These are phyloP conservation scores for Neoascia interrupta DNA, from an alignment of 2,888 invertebrate species.

Conservation along the genomic window DNA sequence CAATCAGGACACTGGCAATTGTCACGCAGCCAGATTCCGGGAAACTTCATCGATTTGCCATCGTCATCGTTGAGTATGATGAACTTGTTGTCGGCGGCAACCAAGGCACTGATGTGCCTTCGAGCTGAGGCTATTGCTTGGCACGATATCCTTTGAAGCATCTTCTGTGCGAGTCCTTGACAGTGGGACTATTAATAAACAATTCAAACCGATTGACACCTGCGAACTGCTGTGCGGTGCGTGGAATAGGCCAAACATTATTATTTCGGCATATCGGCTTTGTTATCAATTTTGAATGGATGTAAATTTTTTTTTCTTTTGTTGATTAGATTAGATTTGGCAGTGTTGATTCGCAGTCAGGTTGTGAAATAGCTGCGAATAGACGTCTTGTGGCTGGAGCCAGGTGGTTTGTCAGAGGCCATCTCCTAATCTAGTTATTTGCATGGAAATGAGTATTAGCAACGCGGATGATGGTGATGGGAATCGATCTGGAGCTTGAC, in stretches of 20 bases:
- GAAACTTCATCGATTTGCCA: constrained; percentile 80
- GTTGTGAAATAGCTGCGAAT: not conserved
- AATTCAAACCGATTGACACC: not conserved
- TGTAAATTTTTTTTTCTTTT: too few species aligned
- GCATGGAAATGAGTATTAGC: not conserved
- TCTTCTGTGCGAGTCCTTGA: not conserved
- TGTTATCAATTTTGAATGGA: constrained; percentile 16
- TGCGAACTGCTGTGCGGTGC: not conserved
- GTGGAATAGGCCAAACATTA: not conserved
- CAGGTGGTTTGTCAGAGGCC: not conserved
- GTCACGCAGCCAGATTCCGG: constrained; percentile 86
- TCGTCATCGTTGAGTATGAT: constrained; percentile 29
- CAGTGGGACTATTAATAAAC: not conserved
- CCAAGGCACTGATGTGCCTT: constrained; percentile 24
- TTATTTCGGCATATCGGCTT: not conserved
- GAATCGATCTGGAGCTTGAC: too few species aligned
- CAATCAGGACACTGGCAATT: constrained; percentile 87
- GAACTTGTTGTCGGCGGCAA: constrained; percentile 33
- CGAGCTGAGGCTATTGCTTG: constrained; percentile 14
- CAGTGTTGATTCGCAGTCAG: not conserved
- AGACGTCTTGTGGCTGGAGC: not conserved
- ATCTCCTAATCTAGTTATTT: not conserved
- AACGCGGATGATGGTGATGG: not conserved
- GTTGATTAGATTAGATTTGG: constrained; percentile 12
- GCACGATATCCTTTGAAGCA: constrained; percentile 8